Evolutionary conservation across 2,797 vertebrate genomes (phyloP), one percentile per base, ranked within the genome.

Genomic region (Australoheros facetus): DNA sequence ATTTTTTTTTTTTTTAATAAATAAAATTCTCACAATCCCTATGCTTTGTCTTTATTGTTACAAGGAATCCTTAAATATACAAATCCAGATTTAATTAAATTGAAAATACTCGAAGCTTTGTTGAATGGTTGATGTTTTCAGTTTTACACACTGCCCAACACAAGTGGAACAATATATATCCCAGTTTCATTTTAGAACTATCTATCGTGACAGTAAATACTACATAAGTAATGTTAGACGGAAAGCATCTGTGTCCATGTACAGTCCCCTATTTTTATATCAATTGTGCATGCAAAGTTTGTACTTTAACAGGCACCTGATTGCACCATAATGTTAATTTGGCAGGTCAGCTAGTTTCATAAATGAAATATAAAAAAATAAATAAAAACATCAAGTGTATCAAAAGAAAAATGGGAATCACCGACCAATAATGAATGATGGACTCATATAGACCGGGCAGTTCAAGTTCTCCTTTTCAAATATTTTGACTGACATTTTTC

Each of bases 271-370:
- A 37, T 71, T 58, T 34, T 57, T 32, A 37, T 19, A 30, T 64
- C 23, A 53, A 5, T 13, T 17, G 14, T 71, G 45, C 21, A 54
- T 71, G 26, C n/a, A 53, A 6, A 30, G n/a, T 75, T 73, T 56
- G 32, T 71, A 84, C 74, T 77, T 75, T 32, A 75, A 74, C 23
- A n/a, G 59, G 17, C 59, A 76, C 48, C 56, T 81, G 14, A 76
- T 56, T 73, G 66, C 54, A 77, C 26, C 58, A 71, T 23, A 39
- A 75, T 87, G 34, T 64, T 69, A 10, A 80, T 57, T 79, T 71
- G 32, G 12, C 37, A 3, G 5, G 59, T 19, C 10, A 17, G 23
- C n/a, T 16, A 8, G 26, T 56, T 21, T 45, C 26, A 77, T 78
- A 69, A 23, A 78, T 73, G 26, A 13, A 32, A 37, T 17, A 48